A percentile compares a stretch with the other conserved stretches of the same genome.
Conservation (phyloP, 2,113 vertebrate species). For the Cromileptes altivelis region DNA sequence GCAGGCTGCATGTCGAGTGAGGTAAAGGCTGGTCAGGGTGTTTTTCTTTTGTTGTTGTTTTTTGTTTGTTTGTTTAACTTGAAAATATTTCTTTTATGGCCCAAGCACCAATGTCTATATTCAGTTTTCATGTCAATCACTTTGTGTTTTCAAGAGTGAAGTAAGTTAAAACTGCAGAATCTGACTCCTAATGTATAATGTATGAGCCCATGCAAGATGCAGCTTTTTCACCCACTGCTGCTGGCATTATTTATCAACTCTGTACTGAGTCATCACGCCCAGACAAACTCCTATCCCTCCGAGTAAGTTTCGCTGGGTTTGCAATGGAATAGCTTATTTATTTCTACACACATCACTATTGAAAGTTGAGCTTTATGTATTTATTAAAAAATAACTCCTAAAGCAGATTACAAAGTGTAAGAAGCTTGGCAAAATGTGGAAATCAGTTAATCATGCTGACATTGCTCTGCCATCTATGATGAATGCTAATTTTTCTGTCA, state of each 20-base stretch:
- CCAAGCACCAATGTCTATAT: not conserved
- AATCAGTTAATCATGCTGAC: not conserved
- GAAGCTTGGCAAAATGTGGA: not conserved
- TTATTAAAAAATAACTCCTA: not conserved
- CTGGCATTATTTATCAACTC: conserved; percentile 30
- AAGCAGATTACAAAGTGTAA: not conserved
- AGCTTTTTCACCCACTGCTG: conserved; percentile 17
- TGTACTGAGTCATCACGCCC: conserved; percentile 24
- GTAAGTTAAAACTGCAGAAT: conserved; percentile 25
- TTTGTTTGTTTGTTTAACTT: not conserved
- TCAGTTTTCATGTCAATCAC: conserved; percentile 1
- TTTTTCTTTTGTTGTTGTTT: not conserved
- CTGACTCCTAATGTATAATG: conserved; percentile 14
- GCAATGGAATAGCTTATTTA: not conserved
- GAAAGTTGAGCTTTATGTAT: not conserved
- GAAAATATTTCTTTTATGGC: not conserved
- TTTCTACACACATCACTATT: not conserved
- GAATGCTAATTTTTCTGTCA: not conserved
- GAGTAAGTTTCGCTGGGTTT: not conserved
- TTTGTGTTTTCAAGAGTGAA: not conserved
- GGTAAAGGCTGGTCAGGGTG: not conserved
- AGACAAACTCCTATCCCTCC: conserved; percentile 7
- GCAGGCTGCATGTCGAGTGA: not conserved
- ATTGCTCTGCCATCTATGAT: not conserved
- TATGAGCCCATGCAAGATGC: conserved; percentile 2